Evolutionary conservation across 2,888 invertebrate genomes (phyloP).

Genomic region (Trileptium ribeirensis): DNA sequence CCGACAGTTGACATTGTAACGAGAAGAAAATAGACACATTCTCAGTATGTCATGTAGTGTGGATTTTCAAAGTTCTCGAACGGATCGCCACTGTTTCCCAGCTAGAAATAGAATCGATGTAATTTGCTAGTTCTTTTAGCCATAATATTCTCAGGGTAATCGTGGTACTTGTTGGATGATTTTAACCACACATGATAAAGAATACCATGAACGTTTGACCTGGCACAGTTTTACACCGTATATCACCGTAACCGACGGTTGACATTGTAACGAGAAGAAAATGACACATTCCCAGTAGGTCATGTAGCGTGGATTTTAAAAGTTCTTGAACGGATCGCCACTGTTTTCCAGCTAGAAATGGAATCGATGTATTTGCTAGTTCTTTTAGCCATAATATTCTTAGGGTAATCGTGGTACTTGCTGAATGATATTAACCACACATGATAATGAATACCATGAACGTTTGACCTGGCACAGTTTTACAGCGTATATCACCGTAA

Average conservation of each 20-base stretch:
- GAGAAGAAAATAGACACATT: slow-evolving; percentile 98
- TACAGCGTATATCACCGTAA: slow-evolving; percentile 90
- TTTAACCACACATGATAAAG: slow-evolving; percentile 99
- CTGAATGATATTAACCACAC: too few species aligned
- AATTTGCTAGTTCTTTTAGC: too few species aligned
- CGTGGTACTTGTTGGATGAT: too few species aligned
- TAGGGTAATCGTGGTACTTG: too few species aligned
- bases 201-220: slow-evolving; percentile 98
- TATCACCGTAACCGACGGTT: slow-evolving; percentile 94
- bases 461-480: slow-evolving; percentile 92
- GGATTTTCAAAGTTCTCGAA: slow-evolving; percentile 84
- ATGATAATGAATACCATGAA: slow-evolving; percentile 99
- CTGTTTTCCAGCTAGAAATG: slow-evolving; percentile 88
- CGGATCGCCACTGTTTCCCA: slow-evolving; percentile 99
- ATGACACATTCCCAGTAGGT: slow-evolving; percentile 98
- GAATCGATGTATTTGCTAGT: neutral
- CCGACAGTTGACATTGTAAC: slow-evolving; percentile 99
- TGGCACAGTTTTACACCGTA: slow-evolving; percentile 92
- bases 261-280: slow-evolving; percentile 99
- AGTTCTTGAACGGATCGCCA: slow-evolving; percentile 88
- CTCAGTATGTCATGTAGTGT: slow-evolving; percentile 94
- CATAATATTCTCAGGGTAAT: too few species aligned
- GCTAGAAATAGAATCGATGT: too few species aligned
- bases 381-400: too few species aligned
- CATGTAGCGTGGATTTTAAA: slow-evolving; percentile 85